These are phyloP conservation scores for Rhinoderma darwinii DNA, from an alignment of 2,113 vertebrate species.

Conservation along the genomic window DNA sequence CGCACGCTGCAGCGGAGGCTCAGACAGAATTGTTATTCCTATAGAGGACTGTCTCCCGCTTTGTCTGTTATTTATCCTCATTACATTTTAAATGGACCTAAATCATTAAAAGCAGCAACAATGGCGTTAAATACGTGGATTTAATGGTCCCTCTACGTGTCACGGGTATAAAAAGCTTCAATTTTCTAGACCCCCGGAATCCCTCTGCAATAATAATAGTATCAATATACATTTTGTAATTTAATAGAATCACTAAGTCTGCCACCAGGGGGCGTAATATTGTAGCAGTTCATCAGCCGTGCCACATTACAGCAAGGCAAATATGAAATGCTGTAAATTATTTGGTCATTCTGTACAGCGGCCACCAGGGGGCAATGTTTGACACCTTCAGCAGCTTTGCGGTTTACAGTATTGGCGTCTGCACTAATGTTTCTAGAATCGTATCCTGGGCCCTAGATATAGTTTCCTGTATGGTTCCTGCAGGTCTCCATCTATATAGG, in stretches of 20 bases:
- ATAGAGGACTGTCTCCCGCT: background rate
- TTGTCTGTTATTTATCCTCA: background rate
- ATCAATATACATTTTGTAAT: background rate
- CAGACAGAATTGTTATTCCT: conserved; percentile 5
- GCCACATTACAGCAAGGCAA: background rate
- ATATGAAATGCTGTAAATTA: background rate
- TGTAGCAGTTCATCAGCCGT: too few relatives aligned
- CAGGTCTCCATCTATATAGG: too few relatives aligned
- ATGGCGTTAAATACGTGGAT: too few relatives aligned
- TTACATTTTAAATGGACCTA: background rate
- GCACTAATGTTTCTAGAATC: too few relatives aligned
- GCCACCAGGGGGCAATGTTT: background rate
- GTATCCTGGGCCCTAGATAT: too few relatives aligned
- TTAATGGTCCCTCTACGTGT: too few relatives aligned
- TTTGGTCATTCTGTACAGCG: background rate
- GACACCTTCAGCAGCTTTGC: background rate
- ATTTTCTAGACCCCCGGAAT: background rate
- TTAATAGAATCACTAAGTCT: background rate
- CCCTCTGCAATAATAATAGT: background rate
- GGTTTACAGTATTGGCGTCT: too few relatives aligned
- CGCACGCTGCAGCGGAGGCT: background rate
- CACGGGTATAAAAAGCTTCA: background rate
- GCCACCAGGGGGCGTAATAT: background rate
- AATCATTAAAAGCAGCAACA: background rate
- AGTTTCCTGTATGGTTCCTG: too few relatives aligned